phyloP scores from a whole-genome alignment of 2,797 vertebrate genomes.

The Trichosurus vulpecula region DNA sequence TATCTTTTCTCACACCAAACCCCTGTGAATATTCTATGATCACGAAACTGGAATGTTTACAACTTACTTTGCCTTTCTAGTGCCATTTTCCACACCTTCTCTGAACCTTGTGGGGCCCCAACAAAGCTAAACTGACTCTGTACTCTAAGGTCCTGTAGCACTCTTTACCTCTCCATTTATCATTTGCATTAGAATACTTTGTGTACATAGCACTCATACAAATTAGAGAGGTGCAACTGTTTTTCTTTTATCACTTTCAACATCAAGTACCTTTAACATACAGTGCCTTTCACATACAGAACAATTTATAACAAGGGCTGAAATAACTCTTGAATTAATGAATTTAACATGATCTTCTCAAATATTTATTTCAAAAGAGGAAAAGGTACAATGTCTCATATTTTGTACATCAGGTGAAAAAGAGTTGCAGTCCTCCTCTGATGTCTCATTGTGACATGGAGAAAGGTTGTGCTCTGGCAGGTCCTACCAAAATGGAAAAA shows the following conservation, averaged over 20 bases:
- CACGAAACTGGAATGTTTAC: background rate
- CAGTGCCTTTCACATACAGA: background rate
- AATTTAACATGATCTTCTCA: background rate
- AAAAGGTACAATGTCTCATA: background rate
- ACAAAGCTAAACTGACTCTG: background rate
- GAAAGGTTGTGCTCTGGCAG: background rate
- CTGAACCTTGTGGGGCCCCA: background rate
- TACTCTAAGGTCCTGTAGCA: background rate
- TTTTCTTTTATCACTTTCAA: background rate
- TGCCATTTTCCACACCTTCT: background rate
- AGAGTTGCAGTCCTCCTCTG: background rate
- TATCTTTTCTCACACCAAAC: background rate
- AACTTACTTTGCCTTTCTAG: background rate
- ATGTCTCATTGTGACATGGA: background rate
- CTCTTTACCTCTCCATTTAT: background rate
- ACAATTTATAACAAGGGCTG: background rate
- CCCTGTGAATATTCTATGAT: background rate
- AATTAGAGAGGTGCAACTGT: background rate
- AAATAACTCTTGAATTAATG: background rate
- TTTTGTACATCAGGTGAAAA: background rate
- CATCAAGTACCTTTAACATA: background rate
- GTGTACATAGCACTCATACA: background rate
- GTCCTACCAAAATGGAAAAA: background rate
- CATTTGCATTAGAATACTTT: background rate
- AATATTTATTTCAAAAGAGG: background rate